Evolutionary conservation across 2,797 vertebrate genomes (phyloP).

Genomic region (Bovichtus variegatus): DNA sequence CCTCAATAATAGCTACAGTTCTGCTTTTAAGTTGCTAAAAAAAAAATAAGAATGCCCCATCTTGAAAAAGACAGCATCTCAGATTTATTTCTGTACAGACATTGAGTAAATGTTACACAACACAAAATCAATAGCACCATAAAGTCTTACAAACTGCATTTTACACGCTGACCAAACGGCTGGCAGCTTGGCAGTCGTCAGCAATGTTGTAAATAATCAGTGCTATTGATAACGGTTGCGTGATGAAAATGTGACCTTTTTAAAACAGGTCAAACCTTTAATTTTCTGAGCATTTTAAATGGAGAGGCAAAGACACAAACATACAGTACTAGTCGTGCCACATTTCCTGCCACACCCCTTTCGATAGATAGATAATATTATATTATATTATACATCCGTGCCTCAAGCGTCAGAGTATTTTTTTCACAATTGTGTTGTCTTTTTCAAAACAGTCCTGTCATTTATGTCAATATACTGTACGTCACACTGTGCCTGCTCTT

Average conservation of each 20-base stretch:
- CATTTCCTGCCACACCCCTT: not conserved
- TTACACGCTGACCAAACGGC: not conserved
- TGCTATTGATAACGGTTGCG: not conserved
- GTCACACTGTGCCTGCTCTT: not conserved
- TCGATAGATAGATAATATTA: too few species aligned
- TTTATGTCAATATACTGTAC: not conserved
- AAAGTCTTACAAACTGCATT: not conserved
- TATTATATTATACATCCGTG: too few species aligned
- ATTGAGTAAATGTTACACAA: not conserved
- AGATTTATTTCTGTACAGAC: not conserved
- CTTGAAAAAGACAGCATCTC: not conserved
- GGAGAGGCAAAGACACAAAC: not conserved
- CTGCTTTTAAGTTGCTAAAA: not conserved
- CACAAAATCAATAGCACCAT: not conserved
- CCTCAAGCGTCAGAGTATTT: not conserved
- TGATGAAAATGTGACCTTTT: slow-evolving; percentile 22
- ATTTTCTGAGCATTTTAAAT: not conserved
- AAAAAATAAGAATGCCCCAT: not conserved
- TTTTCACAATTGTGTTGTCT: not conserved
- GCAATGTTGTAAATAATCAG: not conserved
- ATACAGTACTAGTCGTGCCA: too few species aligned
- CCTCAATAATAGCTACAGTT: not conserved
- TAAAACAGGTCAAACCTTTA: slow-evolving; percentile 8
- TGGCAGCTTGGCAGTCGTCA: not conserved
- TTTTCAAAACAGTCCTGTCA: not conserved